Evolutionary conservation across 2,113 vertebrate species (phyloP).

Genomic region (Sprattus sprattus): DNA sequence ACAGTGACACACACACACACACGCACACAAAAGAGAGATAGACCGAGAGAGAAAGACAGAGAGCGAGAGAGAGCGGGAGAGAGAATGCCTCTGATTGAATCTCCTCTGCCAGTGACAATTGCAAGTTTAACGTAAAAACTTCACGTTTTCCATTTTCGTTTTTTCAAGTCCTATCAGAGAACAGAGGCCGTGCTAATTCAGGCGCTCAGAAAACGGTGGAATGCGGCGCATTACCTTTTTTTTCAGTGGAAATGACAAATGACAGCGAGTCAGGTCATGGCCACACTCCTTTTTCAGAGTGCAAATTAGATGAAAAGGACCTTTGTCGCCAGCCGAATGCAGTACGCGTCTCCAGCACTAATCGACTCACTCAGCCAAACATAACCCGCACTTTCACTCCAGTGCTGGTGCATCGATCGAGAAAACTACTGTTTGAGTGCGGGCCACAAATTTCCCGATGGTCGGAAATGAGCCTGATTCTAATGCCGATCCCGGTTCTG

Average conservation of each 20-base stretch:
- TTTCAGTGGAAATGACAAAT: slow-evolving; percentile 2
- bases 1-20: background rate
- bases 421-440: slow-evolving; percentile 51
- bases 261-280: background rate
- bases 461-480: slow-evolving; percentile 49
- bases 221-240: background rate
- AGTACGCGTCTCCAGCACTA: slow-evolving; percentile 27
- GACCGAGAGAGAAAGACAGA: background rate
- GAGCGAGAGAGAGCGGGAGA: background rate
- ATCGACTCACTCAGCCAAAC: slow-evolving; percentile 38
- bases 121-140: background rate
- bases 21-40: background rate
- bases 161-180: background rate
- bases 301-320: slow-evolving; percentile 12
- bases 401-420: slow-evolving; percentile 43
- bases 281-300: slow-evolving; percentile 8
- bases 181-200: background rate
- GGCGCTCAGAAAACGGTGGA: background rate
- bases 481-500: slow-evolving; percentile 43
- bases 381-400: slow-evolving; percentile 34
- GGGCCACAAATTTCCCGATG: slow-evolving; percentile 42
- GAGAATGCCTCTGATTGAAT: background rate
- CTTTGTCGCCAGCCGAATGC: background rate
- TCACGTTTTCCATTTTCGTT: background rate
- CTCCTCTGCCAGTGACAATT: background rate